Percentiles rank a stretch among this genome's conserved stretches.
Conservation (phyloP, 2,888 invertebrate genomes). For the Hipparchia semele region DNA sequence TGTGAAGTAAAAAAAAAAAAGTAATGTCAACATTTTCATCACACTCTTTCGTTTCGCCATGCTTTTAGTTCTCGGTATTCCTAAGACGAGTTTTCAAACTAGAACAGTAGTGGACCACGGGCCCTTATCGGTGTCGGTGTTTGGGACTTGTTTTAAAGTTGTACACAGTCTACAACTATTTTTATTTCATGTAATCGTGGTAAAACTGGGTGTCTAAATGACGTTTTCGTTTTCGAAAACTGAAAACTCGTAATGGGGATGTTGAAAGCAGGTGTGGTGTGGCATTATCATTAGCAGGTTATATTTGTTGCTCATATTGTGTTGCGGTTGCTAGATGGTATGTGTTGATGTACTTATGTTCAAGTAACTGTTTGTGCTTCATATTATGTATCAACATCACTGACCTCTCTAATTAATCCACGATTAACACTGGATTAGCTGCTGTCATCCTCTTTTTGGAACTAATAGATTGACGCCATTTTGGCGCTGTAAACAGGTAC, state of each 20-base stretch:
- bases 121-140: neutral
- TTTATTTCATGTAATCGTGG: neutral
- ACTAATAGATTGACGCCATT: too few species aligned
- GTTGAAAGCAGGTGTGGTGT: neutral
- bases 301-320: neutral
- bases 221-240: neutral
- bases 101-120: neutral
- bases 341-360: neutral
- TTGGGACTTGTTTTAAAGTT: neutral
- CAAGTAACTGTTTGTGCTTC: neutral
- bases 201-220: neutral
- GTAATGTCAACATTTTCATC: neutral
- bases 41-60: neutral
- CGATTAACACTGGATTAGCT: too few species aligned
- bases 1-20: neutral
- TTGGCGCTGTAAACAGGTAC: too few species aligned
- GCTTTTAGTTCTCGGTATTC: neutral
- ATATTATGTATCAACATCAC: neutral
- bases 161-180: neutral
- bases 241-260: neutral
- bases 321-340: neutral
- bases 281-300: conserved; percentile 6
- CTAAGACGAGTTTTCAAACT: neutral
- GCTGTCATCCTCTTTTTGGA: too few species aligned
- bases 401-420: too few species aligned